Evolutionary conservation across 2,888 invertebrate species (phyloP), one percentile per base, ranked within the genome.

Genomic region (Archips xylosteana): DNA sequence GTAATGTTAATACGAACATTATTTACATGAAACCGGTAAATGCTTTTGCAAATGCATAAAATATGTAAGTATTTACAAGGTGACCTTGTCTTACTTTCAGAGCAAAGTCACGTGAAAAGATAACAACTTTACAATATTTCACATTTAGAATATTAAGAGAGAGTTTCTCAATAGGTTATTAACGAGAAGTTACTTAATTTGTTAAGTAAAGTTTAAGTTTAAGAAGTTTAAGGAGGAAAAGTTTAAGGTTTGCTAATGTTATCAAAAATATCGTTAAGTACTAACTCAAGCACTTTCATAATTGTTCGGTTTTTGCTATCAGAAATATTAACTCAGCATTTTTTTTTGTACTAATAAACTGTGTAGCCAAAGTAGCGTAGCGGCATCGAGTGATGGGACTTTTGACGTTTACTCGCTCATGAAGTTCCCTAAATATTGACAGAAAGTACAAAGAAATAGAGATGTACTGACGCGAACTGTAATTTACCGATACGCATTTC

Each of bases 1-100:
- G 59, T 57, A 10, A 59, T 45, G 45, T 67, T 32, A 67, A 67
- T 57, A 39, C n/a, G 45, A 23, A 59, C 59, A 59, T 34, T 59
- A 60, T n/a, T 10, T 67, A 59, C 32, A 42, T 39, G 4, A 15
- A 57, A 69, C 49, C 3, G 61, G 69, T 51, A 51, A n/a, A 15
- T 47, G 36, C 68, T 15, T 60, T 23, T 63, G 15, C 12, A 62
- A 63, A 9, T 23, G 45, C 9, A 63, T 63, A n/a, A 12, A 32
- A 32, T 15, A 47, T 47, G 23, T 23, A 8, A 32, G 57, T 63
- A 63, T 63, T 63, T 32, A 57, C 9, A 32, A 32, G 47, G 0
- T 45, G 8, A 47, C 47, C 63, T 63, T 63, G 47, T 63, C 45
- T 32, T 57, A 45, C 45, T 23, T 42, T 62, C 42, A 34, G 45